Percentiles rank a stretch among this genome's conserved stretches.
phyloP scores from a whole-genome alignment of 2,797 vertebrate species.

The Myiotriccus ornatus region DNA sequence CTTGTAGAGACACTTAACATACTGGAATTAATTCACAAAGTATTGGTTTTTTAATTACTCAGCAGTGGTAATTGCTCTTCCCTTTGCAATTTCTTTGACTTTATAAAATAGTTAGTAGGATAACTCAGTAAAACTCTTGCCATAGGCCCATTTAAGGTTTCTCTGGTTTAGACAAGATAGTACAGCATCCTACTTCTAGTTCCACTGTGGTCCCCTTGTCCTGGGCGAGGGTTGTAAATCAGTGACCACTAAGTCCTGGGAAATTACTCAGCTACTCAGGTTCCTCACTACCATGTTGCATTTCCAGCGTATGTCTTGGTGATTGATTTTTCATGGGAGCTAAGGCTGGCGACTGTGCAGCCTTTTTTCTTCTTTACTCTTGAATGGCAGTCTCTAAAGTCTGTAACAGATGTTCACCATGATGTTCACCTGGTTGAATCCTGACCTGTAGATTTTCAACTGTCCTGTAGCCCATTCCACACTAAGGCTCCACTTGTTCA shows the following conservation, averaged over 20 bases:
- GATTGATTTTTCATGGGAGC: not conserved
- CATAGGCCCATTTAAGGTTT: not conserved
- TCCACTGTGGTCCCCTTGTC: rapidly evolving
- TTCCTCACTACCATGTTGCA: not conserved
- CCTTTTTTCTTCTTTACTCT: no score
- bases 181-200: not conserved
- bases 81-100: not conserved
- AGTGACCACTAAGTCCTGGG: not conserved
- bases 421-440: not conserved
- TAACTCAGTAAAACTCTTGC: not conserved
- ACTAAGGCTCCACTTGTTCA: not conserved
- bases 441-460: not conserved
- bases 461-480: not conserved
- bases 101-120: not conserved
- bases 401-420: not conserved
- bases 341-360: not conserved
- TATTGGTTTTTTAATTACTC: rapidly evolving
- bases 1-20: not conserved
- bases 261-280: not conserved
- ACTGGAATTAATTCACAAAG: not conserved
- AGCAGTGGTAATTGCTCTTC: not conserved
- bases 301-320: not conserved
- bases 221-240: not conserved
- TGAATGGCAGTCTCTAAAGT: not conserved
- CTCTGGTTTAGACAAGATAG: not conserved